Evolutionary conservation across 1,140 invertebrate genomes (phyloP), one percentile per base, ranked within the genome.

Genomic region (Pantala flavescens): DNA sequence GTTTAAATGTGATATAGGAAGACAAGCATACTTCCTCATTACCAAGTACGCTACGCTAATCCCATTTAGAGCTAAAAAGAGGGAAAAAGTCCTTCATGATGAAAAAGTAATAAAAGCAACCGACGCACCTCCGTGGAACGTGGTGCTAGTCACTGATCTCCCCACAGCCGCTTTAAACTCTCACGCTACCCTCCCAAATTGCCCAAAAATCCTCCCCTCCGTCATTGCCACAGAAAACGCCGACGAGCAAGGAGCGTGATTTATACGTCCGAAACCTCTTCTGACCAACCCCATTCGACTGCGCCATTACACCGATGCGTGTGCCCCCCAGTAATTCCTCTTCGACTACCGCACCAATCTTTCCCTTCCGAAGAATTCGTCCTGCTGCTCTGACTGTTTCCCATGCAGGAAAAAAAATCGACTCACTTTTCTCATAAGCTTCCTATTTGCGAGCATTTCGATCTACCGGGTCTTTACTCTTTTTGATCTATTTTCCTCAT

Each of bases 201-300:
- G 16, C 49, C 49, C n/a, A 63, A 63, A 63, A 16, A 63, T 21
- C 49, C 49, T 7, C 49, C 49, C 49, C 49, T 63, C 49, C 49
- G 49, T 63, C 49, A 63, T 63, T 63, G 49, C 49, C 49, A 63
- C 49, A 63, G 49, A 63, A 63, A 63, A 63, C 49, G 49, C 49
- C 49, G 49, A 16, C n/a, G 49, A 63, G 49, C 49, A 63, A 63
- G n/a, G 49, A 63, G n/a, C 49, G 49, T 63, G 49, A 63, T 63
- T 63, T 63, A 63, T 63, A 63, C 49, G 49, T 63, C 49, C 49
- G n/a, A 21, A 63, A 21, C 49, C n/a, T 63, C 49, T 63, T 63
- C n/a, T 63, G 49, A 63, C 49, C 49, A 3, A 19, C 49, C 49
- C 49, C 49, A 63, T 63, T 63, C 49, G n/a, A 63, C 14, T 63